Conservation (phyloP, 2,113 vertebrate species). For the Elachura formosa region DNA sequence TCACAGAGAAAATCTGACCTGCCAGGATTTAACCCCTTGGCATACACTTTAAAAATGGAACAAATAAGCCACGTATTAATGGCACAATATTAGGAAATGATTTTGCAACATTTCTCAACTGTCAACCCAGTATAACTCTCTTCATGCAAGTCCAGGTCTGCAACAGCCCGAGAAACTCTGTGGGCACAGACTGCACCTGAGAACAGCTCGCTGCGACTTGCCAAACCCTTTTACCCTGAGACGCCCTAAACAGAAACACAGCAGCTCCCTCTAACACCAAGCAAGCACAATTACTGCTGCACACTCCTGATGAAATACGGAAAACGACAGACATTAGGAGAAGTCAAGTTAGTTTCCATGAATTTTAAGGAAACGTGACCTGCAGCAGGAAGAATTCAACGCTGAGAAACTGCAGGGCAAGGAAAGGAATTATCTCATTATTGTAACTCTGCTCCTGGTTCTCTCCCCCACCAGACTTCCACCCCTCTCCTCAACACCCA, state of each 20-base stretch:
- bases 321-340: neutral
- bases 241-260: neutral
- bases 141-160: neutral
- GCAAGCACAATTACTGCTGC: neutral
- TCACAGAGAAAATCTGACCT: neutral
- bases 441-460: neutral
- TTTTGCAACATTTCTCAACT: neutral
- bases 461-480: neutral
- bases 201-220: neutral
- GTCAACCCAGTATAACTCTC: neutral
- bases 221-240: neutral
- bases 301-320: neutral
- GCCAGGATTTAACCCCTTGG: neutral
- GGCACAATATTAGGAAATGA: neutral
- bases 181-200: neutral
- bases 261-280: neutral
- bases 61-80: too few relatives aligned
- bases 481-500: neutral
- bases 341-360: neutral
- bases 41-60: accelerated
- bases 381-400: neutral
- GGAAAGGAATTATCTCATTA: neutral
- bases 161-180: accelerated
- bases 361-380: neutral
- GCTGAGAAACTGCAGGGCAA: neutral